phyloP scores from a whole-genome alignment of 2,113 vertebrate species.

The Spilogale gracilis region DNA sequence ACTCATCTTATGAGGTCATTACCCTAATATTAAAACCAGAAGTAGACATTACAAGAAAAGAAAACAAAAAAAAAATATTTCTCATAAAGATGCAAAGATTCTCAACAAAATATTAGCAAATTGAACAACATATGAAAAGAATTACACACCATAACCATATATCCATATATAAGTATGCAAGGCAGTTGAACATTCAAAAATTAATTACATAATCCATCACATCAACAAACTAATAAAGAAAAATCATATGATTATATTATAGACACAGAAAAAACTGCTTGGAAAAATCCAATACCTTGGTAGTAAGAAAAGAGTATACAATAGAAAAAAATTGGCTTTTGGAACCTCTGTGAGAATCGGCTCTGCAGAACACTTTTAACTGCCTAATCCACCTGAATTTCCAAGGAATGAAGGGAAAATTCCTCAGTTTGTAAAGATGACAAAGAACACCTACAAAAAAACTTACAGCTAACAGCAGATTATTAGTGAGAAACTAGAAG shows the following conservation, averaged over 20 bases:
- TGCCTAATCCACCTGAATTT: neutral
- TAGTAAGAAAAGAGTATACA: neutral
- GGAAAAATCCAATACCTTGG: neutral
- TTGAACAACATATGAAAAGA: neutral
- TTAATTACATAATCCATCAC: neutral
- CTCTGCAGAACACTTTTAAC: neutral
- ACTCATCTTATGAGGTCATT: neutral
- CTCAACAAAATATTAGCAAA: slow-evolving; percentile 20
- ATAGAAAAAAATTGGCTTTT: neutral
- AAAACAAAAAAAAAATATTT: neutral
- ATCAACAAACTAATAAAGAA: neutral
- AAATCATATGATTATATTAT: neutral
- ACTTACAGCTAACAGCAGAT: neutral
- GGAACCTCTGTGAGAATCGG: neutral
- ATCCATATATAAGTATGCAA: neutral
- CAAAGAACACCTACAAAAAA: neutral
- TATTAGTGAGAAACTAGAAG: neutral
- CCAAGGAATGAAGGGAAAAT: neutral
- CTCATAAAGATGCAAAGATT: neutral
- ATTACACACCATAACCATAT: neutral
- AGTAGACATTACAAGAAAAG: neutral
- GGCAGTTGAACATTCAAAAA: neutral
- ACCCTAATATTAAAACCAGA: slow-evolving; percentile 5
- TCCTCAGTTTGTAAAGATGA: neutral
- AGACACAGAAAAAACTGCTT: neutral